Evolutionary conservation across 2,888 invertebrate genomes (phyloP).

Genomic region (Celastrina argiolus): DNA sequence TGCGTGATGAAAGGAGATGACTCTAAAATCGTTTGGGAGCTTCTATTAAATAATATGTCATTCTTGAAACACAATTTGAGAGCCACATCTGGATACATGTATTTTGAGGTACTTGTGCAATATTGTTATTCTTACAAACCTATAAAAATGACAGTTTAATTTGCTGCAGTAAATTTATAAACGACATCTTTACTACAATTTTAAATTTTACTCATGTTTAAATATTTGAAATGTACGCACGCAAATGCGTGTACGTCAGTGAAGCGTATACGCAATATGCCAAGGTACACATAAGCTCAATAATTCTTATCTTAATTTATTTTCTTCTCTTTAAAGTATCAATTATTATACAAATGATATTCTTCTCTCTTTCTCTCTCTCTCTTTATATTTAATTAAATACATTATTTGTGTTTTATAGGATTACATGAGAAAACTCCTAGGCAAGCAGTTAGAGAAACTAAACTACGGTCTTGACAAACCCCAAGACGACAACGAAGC

Average conservation of each 20-base stretch:
- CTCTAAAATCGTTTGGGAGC: slow-evolving; percentile 83
- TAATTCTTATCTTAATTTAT: no score
- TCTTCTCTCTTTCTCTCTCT: no score
- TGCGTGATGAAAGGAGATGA: slow-evolving; percentile 79
- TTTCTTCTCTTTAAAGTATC: no score
- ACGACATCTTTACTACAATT: no score
- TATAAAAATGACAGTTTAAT: no score
- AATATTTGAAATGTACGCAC: no score
- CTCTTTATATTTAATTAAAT: not conserved
- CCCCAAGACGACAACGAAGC: slow-evolving; percentile 76
- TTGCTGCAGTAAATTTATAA: no score
- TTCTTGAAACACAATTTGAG: slow-evolving; percentile 69
- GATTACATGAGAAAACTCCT: slow-evolving; percentile 65
- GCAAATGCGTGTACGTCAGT: no score
- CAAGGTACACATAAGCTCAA: no score
- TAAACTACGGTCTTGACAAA: slow-evolving; percentile 71
- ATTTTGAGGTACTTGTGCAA: slow-evolving; percentile 58
- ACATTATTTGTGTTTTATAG: slow-evolving; percentile 44
- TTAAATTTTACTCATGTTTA: no score
- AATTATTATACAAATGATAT: no score
- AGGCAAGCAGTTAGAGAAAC: slow-evolving; percentile 56
- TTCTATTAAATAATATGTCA: slow-evolving; percentile 76
- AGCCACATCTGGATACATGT: slow-evolving; percentile 68
- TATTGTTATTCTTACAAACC: slow-evolving; percentile 10
- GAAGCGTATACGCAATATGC: no score